phyloP scores from a whole-genome alignment of 1,140 invertebrate genomes.

The Augochlora pura region DNA sequence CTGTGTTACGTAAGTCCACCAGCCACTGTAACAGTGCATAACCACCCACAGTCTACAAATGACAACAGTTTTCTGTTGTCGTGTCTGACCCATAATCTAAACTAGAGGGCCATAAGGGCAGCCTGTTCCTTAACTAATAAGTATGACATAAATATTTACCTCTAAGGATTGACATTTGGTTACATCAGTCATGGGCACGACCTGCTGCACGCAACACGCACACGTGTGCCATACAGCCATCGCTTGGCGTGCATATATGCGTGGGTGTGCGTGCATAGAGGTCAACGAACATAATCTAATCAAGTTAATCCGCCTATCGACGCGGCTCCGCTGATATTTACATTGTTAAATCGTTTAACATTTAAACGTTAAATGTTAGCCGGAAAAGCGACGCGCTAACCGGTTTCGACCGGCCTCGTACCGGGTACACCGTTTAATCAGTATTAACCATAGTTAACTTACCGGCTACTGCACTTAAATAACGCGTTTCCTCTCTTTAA shows the following conservation, averaged over 20 bases:
- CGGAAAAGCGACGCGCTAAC: background rate
- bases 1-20: too few species aligned
- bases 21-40: too few species aligned
- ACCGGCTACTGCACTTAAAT: slow-evolving; percentile 47
- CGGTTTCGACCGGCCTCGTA: background rate
- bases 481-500: slow-evolving; percentile 32
- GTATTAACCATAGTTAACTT: slow-evolving; percentile 24
- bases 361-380: slow-evolving; percentile 9
- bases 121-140: slow-evolving; percentile 24
- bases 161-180: slow-evolving; percentile 73
- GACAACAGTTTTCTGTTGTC: background rate
- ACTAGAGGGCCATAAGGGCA: slow-evolving; percentile 11
- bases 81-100: slow-evolving; percentile 6
- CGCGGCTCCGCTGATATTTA: slow-evolving; percentile 29
- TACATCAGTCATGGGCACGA: slow-evolving; percentile 71
- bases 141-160: slow-evolving; percentile 63
- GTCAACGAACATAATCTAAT: slow-evolving; percentile 29
- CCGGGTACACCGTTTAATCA: background rate
- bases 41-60: too few species aligned
- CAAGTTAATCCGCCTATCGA: slow-evolving; percentile 13
- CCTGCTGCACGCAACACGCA: background rate
- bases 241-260: too few species aligned
- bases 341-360: slow-evolving; percentile 34
- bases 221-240: slow-evolving; percentile 1
- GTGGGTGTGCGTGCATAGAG: slow-evolving; percentile 8